Base-by-base conservation (phyloP, 2,888 invertebrate genomes). In the Dasysyrphus tricinctus region DNA sequence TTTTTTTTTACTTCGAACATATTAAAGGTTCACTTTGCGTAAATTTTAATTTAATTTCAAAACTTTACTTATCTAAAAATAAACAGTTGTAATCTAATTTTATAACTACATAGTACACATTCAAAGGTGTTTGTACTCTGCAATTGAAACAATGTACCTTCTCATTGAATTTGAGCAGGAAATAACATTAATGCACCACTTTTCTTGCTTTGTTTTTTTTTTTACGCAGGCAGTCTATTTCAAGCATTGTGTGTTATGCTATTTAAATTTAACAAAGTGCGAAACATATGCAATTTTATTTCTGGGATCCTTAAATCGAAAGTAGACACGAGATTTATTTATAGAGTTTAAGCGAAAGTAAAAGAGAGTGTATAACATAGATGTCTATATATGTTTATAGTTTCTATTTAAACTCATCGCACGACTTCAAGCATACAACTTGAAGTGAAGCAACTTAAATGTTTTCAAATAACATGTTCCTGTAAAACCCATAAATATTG, bases 161-260 rank as follows among this genome's bases (percentile, higher is more conserved):
- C 59, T 32, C 37, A 44, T 65, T 51, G 5, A 51, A 19, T 51
- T 16, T 63, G 16, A 75, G 34, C 69, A 44, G 56, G 75, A 70
- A 79, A 83, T 83, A 83, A 63, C 14, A 63, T 63, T 4, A 11
- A 14, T 61, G 74, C 69, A 74, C 54, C 47, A 61, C 32, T 49
- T 75, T 47, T 44, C 9, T 12, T 47, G 6, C 12, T 39, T 65
- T 49, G 16, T 42, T 16, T 2, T 67, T 37, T 49, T 1, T 19
- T 49, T 1, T 19, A 14, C 19, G 12, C 7, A 49, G 32, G 3
- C 9, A 49, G 32, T 49, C 67, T 67, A 67, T 67, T 65, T 67
- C 37, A 12, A 67, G 51, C 14, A 51, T 32, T 49, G 12, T 19
- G 32, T 39, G 34, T 67, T 37, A n/a, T n/a, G 12, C 34, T 37